phyloP scores from a whole-genome alignment of 2,113 vertebrate genomes.

The Aegotheles bennettii region DNA sequence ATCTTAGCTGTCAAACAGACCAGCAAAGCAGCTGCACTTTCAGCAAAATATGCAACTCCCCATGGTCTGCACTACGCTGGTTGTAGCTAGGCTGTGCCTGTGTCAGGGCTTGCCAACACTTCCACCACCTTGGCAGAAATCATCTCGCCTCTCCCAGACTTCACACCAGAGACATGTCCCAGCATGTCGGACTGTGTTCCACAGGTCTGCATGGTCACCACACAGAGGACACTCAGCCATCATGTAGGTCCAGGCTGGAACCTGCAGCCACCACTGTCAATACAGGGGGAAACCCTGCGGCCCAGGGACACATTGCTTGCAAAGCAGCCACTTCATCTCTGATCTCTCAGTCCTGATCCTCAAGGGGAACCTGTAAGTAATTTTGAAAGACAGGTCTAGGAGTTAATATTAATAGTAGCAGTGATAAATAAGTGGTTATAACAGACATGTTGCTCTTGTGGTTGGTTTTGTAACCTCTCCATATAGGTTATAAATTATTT shows the following conservation, averaged over 20 bases:
- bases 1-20: not conserved
- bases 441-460: not conserved
- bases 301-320: not conserved
- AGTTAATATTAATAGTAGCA: not conserved
- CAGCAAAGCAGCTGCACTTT: rapidly evolving
- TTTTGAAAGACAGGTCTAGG: not conserved
- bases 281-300: not conserved
- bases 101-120: not conserved
- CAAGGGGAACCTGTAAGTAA: not conserved
- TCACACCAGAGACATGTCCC: not conserved
- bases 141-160: not conserved
- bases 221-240: not conserved
- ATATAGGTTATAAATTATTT: not conserved
- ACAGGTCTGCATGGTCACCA: not conserved
- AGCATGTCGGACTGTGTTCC: not conserved
- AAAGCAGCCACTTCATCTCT: not conserved
- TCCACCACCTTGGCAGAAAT: not conserved
- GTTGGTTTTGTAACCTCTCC: not conserved
- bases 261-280: not conserved
- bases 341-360: not conserved
- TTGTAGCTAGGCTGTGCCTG: not conserved
- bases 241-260: rapidly evolving
- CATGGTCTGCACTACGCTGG: rapidly evolving
- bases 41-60: not conserved
- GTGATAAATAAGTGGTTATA: not conserved